Conservation (phyloP, 2,113 vertebrate species). For the Octodon degus region DNA sequence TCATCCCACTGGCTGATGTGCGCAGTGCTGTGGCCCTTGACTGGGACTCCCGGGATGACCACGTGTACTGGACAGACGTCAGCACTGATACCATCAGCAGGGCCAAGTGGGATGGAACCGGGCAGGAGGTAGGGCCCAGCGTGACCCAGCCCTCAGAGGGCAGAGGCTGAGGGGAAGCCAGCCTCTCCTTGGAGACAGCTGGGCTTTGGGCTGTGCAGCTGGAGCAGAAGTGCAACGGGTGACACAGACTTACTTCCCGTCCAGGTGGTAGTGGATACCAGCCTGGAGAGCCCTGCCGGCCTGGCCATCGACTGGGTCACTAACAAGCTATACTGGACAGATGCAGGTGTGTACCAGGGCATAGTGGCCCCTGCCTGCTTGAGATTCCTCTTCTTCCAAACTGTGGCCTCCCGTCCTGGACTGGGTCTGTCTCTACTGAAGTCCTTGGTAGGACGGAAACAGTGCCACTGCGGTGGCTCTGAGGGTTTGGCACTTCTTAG, state of each 20-base stretch:
- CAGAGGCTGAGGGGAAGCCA: fast-evolving
- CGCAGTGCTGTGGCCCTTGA: constrained; percentile 98
- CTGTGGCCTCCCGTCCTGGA: background rate
- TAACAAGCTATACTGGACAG: constrained; percentile 98
- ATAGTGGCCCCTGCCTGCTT: background rate
- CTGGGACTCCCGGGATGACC: constrained; percentile 95
- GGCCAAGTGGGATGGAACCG: constrained; percentile 96
- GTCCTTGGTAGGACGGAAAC: background rate
- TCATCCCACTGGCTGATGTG: constrained; percentile 97
- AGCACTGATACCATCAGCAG: constrained; percentile 98
- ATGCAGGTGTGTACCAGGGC: constrained; percentile 91
- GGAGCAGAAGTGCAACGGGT: background rate
- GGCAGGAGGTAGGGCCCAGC: constrained; percentile 92
- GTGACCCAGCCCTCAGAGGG: background rate
- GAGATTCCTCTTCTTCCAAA: constrained; percentile 30
- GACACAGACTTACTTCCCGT: constrained; percentile 73
- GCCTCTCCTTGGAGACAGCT: background rate
- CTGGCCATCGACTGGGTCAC: constrained; percentile 98
- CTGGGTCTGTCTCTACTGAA: background rate
- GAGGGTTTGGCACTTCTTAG: background rate
- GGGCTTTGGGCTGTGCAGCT: background rate
- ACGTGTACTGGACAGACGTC: constrained; percentile 99
- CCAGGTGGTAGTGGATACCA: constrained; percentile 97
- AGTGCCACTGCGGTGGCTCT: background rate
- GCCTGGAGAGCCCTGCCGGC: constrained; percentile 98